phyloP scores from a whole-genome alignment of 2,888 invertebrate species.

The Acronicta leporina region DNA sequence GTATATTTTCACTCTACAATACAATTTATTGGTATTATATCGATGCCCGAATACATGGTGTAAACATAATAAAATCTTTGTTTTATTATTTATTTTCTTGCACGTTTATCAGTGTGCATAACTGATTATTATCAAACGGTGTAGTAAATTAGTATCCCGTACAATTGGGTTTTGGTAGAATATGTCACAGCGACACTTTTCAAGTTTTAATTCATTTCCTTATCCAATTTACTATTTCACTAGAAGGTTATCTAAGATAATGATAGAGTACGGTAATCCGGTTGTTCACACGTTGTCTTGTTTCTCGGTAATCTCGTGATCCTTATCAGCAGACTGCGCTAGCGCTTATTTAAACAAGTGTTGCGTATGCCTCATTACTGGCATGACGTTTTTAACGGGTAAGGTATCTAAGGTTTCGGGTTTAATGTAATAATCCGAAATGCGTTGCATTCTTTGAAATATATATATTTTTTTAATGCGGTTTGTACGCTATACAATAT shows the following conservation, averaged over 20 bases:
- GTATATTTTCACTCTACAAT: background rate
- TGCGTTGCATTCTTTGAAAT: no score
- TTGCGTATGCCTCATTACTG: slow-evolving; percentile 29
- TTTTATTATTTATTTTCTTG: no score
- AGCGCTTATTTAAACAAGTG: slow-evolving; percentile 55
- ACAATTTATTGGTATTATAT: background rate
- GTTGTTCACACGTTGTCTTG: slow-evolving; percentile 39
- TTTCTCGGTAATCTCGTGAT: slow-evolving; percentile 50
- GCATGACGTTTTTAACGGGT: slow-evolving; percentile 14
- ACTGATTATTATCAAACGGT: no score
- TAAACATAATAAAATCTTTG: no score
- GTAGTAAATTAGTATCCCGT: no score
- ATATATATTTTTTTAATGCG: no score
- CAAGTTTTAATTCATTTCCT: background rate
- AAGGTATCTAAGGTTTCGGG: background rate
- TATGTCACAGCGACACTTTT: background rate
- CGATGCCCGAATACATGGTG: background rate
- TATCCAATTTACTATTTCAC: slow-evolving; percentile 18
- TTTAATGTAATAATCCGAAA: background rate
- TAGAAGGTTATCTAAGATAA: slow-evolving; percentile 8
- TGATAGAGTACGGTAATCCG: slow-evolving; percentile 19
- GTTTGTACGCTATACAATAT: no score
- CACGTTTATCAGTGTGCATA: no score
- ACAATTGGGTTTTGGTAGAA: no score
- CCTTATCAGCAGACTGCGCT: slow-evolving; percentile 47